Evolutionary conservation across 2,797 vertebrate genomes (phyloP).

Genomic region (Sebastolobus altivelis): DNA sequence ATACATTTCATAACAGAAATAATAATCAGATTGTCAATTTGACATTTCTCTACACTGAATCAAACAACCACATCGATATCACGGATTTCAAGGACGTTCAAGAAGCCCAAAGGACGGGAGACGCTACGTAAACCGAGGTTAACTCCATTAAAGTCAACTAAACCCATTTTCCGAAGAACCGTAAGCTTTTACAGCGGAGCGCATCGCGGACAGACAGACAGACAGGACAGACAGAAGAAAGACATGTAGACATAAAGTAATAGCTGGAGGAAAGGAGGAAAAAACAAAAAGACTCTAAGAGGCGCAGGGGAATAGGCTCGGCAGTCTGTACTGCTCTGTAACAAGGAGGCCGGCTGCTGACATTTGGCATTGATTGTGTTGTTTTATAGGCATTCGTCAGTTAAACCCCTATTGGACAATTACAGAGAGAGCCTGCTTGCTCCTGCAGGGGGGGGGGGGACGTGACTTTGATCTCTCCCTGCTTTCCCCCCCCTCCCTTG

Average conservation of each 20-base stretch:
- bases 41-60: not conserved
- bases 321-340: slow-evolving; percentile 33
- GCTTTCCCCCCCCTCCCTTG: slow-evolving; percentile 47
- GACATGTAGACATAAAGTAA: slow-evolving; percentile 15
- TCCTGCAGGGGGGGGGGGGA: slow-evolving; percentile 42
- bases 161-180: slow-evolving; percentile 13
- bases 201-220: slow-evolving; percentile 6
- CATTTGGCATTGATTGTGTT: slow-evolving; percentile 74
- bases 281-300: slow-evolving; percentile 7
- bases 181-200: not conserved
- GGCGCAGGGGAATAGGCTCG: slow-evolving; percentile 18
- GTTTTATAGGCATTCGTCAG: slow-evolving; percentile 65
- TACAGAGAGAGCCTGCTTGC: slow-evolving; percentile 57
- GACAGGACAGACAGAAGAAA: not conserved
- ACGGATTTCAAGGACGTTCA: slow-evolving; percentile 4
- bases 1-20: not conserved
- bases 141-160: slow-evolving; percentile 28
- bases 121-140: slow-evolving; percentile 6
- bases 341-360: slow-evolving; percentile 57
- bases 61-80: too few species aligned
- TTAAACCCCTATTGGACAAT: slow-evolving; percentile 68
- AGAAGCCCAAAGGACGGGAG: not conserved
- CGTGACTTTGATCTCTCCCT: slow-evolving; percentile 71
- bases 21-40: not conserved
- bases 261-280: slow-evolving; percentile 32